Base-by-base conservation (phyloP, 2,113 vertebrate genomes). In the Sapayoa aenigma region DNA sequence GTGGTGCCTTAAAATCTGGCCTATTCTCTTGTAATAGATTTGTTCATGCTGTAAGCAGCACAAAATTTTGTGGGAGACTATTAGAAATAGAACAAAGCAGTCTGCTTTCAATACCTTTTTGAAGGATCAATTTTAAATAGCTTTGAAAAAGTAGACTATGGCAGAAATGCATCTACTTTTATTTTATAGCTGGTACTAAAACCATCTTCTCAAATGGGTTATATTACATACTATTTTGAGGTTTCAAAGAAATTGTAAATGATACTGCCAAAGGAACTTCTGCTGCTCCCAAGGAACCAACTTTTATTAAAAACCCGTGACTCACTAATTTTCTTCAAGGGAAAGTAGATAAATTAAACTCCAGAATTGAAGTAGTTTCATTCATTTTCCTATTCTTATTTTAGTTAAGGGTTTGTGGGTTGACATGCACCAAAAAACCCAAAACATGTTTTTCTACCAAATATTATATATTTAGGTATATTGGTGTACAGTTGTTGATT, bases 151-250 rank as follows among this genome's bases (percentile, higher is more conserved):
- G 14, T n/a, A 72, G 30, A 84, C n/a, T 42, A 9, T 59, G n/a
- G 21, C 52, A 94, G 65, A 94, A 92, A 92, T 63, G 37, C 6
- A 1, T 56, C 75, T 90, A 72, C 58, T 82, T 67, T 52, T 84
- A 25, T 76, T 95, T 89, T 93, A 82, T 23, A 85, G 67, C 25
- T 79, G 53, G 60, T 85, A 62, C 49, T 93, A 90, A 87, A 91
- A 39, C 22, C 19, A 41, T 90, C 25, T 65, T 72, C 74, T 94
- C 56, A 83, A 90, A 41, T 73, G 53, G 69, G 4, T 90, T 89
- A 49, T 68, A 60, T 85, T 94, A 19, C 52, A 14, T 44, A 28
- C 69, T 89, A 22, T 85, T 93, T 79, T 67, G 28, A 85, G 22
- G 16, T 82, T 92, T 92, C 65, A 88, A 91, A 90, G 49, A 53